Evolutionary conservation across 1,140 invertebrate genomes (phyloP), one percentile per base, ranked within the genome.

Genomic region (Wasmannia auropunctata): DNA sequence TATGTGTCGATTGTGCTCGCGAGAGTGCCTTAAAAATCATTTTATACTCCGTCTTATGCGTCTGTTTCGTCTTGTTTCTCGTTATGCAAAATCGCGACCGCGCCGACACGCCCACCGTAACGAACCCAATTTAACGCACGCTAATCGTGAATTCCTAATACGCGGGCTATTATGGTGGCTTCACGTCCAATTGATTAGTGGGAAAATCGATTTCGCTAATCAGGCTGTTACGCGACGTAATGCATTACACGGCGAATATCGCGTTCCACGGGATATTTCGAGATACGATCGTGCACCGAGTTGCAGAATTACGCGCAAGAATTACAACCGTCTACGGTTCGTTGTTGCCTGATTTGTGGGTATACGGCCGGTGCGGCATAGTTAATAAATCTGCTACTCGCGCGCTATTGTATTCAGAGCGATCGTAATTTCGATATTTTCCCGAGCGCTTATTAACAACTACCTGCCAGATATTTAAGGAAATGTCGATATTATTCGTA

Each of bases 71-170:
- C 58, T 31, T 31, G 25, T 65, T 89, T 89, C 76, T 87, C 72
- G 49, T 88, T 90, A 86, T 83, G 77, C 56, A 76, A 88, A 90
- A 86, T 54, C 31, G 70, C 54, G 46, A 25, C 40, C 62, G 25
- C 63, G 16, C 16, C 43, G 76, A 62, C 86, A 90, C 86, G 83
- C 86, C 83, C 72, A 90, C 77, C 86, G 31, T 72, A 65, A 88
- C 89, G 75, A 90, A 90, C 87, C 67, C 54, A 90, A 90, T 90
- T 90, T 90, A 90, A 90, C 86, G 65, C 70, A 65, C 19, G 70
- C 63, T 54, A 37, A 69, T 87, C 51, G 54, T 74, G 72, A 83
- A 69, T 88, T 87, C 46, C 76, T 67, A 85, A 75, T 86, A 74
- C 31, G 10, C 22, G 31, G n/a, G 5, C 6, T 69, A 84, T 85